These are phyloP conservation scores for Sebastes iracundus DNA, from an alignment of 2,797 vertebrate species.

Conservation along the genomic window DNA sequence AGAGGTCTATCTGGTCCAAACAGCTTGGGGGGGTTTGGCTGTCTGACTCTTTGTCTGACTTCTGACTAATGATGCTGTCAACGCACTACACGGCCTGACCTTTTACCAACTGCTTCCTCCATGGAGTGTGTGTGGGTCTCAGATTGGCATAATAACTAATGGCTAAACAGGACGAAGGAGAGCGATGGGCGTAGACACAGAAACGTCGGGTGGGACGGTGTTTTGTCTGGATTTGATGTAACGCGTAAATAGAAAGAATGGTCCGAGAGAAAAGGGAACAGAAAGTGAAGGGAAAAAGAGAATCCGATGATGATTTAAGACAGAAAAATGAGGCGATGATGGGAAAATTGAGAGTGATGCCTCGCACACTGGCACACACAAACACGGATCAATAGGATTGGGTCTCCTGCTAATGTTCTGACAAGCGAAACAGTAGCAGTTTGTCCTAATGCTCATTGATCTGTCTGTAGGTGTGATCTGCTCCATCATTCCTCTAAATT, in stretches of 20 bases:
- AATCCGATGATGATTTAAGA: not conserved
- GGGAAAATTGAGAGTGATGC: slow-evolving; percentile 7
- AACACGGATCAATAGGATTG: slow-evolving; percentile 50
- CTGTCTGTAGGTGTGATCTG: slow-evolving; percentile 18
- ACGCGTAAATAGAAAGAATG: slow-evolving; percentile 17
- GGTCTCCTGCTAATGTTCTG: slow-evolving; percentile 52
- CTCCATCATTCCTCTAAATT: slow-evolving; percentile 32
- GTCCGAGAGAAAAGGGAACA: not conserved
- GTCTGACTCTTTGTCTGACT: slow-evolving; percentile 69
- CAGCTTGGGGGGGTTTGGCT: slow-evolving; percentile 66
- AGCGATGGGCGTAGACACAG: slow-evolving; percentile 16
- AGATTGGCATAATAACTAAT: slow-evolving; percentile 70
- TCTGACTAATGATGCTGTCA: slow-evolving; percentile 79
- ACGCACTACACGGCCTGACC: slow-evolving; percentile 72
- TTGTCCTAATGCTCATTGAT: slow-evolving; percentile 64
- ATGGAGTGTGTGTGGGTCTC: slow-evolving; percentile 49
- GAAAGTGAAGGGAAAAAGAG: not conserved
- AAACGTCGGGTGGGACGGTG: slow-evolving; percentile 34
- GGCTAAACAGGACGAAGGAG: slow-evolving; percentile 46
- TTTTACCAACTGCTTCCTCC: slow-evolving; percentile 72
- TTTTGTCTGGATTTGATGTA: slow-evolving; percentile 52
- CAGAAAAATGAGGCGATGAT: not conserved
- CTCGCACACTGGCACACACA: slow-evolving; percentile 17
- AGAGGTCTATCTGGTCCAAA: slow-evolving; percentile 66
- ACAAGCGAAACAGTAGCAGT: slow-evolving; percentile 44